These are phyloP conservation scores for Myripristis jacobus DNA, from an alignment of 2,797 vertebrate species.

Conservation along the genomic window DNA sequence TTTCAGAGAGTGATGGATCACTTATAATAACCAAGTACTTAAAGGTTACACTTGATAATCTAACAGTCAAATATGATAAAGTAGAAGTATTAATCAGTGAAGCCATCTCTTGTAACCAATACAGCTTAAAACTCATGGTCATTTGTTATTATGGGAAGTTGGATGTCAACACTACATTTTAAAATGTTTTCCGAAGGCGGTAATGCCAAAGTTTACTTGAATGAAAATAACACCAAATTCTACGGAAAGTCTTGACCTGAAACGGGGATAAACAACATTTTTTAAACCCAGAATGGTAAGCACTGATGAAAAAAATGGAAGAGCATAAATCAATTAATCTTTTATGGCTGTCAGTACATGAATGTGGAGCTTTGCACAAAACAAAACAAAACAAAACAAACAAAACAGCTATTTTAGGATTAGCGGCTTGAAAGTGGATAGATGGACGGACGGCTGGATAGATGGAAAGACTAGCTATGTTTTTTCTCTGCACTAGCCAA, in stretches of 20 bases:
- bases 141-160: neutral
- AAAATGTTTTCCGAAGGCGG: conserved; percentile 8
- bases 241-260: neutral
- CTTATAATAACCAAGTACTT: too few species aligned
- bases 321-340: neutral
- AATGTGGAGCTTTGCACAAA: neutral
- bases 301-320: neutral
- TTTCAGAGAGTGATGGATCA: too few species aligned
- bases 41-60: too few species aligned
- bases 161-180: neutral
- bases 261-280: neutral
- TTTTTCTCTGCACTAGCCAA: conserved; percentile 4
- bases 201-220: neutral
- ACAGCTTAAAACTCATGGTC: too few species aligned
- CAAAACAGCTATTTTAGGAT: neutral
- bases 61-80: too few species aligned
- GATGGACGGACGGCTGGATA: too few species aligned
- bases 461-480: neutral
- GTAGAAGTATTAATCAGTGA: too few species aligned
- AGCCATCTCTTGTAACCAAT: too few species aligned
- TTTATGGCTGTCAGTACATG: neutral
- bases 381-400: neutral
- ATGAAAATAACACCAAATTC: neutral
- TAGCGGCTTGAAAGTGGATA: too few species aligned
- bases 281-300: neutral